phyloP scores from a whole-genome alignment of 1,140 invertebrate genomes.

The Cryptotermes secundus region DNA sequence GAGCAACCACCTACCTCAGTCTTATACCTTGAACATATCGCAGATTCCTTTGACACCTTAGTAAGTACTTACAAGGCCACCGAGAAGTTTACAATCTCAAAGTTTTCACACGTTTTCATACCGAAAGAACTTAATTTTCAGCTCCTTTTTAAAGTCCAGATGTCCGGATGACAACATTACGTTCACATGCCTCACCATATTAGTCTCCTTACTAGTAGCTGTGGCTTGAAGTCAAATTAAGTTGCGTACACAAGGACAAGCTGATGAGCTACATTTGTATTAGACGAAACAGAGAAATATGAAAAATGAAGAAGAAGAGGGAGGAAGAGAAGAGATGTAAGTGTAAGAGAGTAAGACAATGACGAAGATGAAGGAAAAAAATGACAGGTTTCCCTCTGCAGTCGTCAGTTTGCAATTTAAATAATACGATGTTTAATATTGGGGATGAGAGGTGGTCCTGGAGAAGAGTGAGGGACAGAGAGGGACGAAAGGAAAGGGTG shows the following conservation, averaged over 20 bases:
- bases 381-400: background rate
- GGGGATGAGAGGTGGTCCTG: conserved; percentile 21
- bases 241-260: background rate
- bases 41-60: no score
- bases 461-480: conserved; percentile 28
- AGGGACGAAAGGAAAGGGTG: conserved; percentile 36
- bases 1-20: no score
- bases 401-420: conserved; percentile 32
- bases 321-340: background rate
- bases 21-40: no score
- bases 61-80: no score
- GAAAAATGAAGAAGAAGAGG: background rate
- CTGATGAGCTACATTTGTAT: background rate
- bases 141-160: no score
- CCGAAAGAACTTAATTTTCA: no score
- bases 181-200: no score
- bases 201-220: no score
- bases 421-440: conserved; percentile 34
- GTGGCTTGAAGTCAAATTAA: background rate
- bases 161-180: no score
- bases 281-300: background rate
- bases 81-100: no score
- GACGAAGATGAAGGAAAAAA: background rate
- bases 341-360: background rate
- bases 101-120: no score